Conservation (phyloP, 2,113 vertebrate genomes). For the Leuciscus idus region DNA sequence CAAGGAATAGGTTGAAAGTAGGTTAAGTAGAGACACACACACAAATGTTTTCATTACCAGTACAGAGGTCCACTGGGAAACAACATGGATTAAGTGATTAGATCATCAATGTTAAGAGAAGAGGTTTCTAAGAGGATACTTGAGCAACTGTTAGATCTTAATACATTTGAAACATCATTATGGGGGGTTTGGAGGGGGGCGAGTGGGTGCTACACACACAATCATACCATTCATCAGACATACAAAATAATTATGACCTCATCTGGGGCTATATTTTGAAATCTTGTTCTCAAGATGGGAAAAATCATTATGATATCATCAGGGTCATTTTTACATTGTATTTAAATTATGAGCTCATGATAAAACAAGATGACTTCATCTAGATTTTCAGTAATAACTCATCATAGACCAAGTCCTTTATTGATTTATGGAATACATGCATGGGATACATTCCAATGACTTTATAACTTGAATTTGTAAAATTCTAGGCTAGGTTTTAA, state of each 20-base stretch:
- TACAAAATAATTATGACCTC: neutral
- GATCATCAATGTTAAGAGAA: slow-evolving; percentile 1
- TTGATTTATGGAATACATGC: neutral
- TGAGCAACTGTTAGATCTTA: slow-evolving; percentile 3
- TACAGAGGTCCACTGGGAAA: slow-evolving; percentile 13
- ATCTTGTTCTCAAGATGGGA: neutral
- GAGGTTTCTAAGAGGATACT: slow-evolving; percentile 14
- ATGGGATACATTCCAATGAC: neutral
- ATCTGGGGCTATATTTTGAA: neutral
- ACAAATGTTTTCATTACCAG: slow-evolving; percentile 61
- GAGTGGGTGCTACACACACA: neutral
- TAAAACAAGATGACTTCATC: neutral
- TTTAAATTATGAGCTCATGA: neutral
- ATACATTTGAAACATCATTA: neutral
- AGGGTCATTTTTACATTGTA: neutral
- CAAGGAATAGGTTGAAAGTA: slow-evolving; percentile 57
- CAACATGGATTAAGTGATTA: slow-evolving; percentile 8
- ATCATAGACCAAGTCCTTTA: neutral
- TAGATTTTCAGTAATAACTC: neutral
- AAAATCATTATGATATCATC: neutral
- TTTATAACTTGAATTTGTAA: neutral
- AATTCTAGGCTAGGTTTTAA: too few species aligned
- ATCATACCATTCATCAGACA: neutral
- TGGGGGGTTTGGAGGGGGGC: neutral
- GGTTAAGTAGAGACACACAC: slow-evolving; percentile 67